Base-by-base conservation (phyloP, 2,797 vertebrate genomes). In the Schizopygopsis malacanthus region DNA sequence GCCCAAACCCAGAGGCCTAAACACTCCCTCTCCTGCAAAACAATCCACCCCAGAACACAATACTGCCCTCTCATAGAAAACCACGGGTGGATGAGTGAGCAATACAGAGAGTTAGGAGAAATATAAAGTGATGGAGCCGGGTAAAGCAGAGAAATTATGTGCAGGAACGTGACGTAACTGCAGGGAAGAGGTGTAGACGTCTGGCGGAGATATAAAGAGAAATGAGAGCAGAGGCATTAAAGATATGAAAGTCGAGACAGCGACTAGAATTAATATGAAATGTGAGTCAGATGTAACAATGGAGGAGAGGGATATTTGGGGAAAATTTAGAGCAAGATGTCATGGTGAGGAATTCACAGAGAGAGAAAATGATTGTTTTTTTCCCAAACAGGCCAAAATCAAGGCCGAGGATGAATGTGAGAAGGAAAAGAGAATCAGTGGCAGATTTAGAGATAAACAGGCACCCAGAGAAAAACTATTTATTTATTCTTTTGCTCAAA, bases 51-150 rank as follows among this genome's bases (percentile, higher is more conserved):
- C 79, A 77, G 84, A 90, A 86, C 78, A 78, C 84, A 89, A 87
- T 87, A 88, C 88, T 77, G 90, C 85, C 81, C 80, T 86, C 89
- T 92, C 89, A 45, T 47, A 92, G 81, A 86, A 85, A 85, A 75
- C 88, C 89, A 88, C 87, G 86, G 63, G 28, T 37, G 63, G 28
- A 18, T 8, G 87, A 85, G 25, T 82, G 88, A 89, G 91, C 91
- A 89, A 90, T 84, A 25, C 84, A 83, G 71, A 87, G 65, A 77
- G n/a, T 41, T 54, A 43, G 70, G 83, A 39, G 85, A 20, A n/a
- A 67, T 50, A 1, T 33, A 54, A 54, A 41, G 75, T 84, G 87
- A 41, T 47, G 69, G 63, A 43, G 63, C 63, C 6, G 15, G 41
- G 69, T 20, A 76, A 82, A 82, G 75, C 56, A 43, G 12, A 47